phyloP scores from a whole-genome alignment of 2,888 invertebrate species.

The Latheticus oryzae region DNA sequence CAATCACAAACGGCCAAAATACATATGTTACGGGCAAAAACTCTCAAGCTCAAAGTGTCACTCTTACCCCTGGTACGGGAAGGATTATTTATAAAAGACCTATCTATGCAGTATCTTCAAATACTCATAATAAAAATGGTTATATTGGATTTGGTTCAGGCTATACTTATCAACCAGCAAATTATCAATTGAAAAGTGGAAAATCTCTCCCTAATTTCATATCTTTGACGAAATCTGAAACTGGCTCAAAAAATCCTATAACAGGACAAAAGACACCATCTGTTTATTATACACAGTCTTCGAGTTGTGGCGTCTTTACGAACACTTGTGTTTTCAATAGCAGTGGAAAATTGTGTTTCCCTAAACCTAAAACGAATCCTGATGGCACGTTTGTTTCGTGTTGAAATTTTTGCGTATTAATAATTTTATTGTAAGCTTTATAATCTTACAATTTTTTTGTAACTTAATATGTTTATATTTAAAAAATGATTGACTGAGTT shows the following conservation, averaged over 20 bases:
- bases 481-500: too few relatives aligned
- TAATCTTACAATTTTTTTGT: constrained; percentile 5
- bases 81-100: constrained; percentile 59
- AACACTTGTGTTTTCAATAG: constrained; percentile 87
- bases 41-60: constrained; percentile 77
- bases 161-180: constrained; percentile 60
- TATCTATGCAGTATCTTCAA: constrained; percentile 59
- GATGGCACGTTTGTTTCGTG: constrained; percentile 75
- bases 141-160: constrained; percentile 59
- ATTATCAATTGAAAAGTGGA: constrained; percentile 59
- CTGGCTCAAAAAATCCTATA: constrained; percentile 71
- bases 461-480: too few relatives aligned
- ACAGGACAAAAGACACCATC: constrained; percentile 80
- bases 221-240: constrained; percentile 83
- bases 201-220: constrained; percentile 77
- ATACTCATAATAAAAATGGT: constrained; percentile 57
- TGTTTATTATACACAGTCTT: constrained; percentile 87
- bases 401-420: constrained; percentile 24
- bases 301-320: constrained; percentile 88
- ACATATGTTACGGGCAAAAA: constrained; percentile 73
- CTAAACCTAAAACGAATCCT: constrained; percentile 81
- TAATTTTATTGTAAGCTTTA: constrained; percentile 9
- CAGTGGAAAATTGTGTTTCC: constrained; percentile 83
- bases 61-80: constrained; percentile 61
- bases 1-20: constrained; percentile 71